Evolutionary conservation across 2,888 invertebrate species (phyloP).

Genomic region (Calameuta filiformis): DNA sequence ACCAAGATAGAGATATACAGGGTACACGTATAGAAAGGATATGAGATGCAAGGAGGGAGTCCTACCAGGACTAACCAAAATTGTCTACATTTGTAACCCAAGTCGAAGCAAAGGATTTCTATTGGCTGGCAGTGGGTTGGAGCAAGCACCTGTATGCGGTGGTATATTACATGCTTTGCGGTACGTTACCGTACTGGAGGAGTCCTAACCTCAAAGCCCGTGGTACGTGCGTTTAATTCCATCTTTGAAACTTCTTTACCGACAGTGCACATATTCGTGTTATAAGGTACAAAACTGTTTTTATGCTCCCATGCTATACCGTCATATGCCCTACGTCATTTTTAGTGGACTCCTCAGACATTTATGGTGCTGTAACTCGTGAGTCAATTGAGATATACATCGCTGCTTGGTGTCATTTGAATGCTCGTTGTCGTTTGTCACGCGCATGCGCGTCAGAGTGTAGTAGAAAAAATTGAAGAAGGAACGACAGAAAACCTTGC

Average conservation of each 20-base stretch:
- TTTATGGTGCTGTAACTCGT: background rate
- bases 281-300: background rate
- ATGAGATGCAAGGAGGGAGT: background rate
- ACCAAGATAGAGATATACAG: conserved; percentile 16
- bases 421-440: background rate
- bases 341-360: background rate
- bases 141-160: background rate
- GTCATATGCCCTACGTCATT: background rate
- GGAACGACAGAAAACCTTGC: background rate
- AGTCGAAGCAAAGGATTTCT: conserved; percentile 49
- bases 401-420: background rate
- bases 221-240: background rate
- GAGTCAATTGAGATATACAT: background rate
- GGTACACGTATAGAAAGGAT: background rate
- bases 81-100: conserved; percentile 48
- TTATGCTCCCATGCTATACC: background rate
- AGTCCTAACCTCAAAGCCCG: conserved; percentile 3
- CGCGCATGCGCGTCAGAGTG: background rate
- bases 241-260: background rate
- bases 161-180: conserved; percentile 23
- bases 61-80: background rate
- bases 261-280: background rate
- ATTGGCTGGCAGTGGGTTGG: background rate
- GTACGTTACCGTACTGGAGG: conserved; percentile 15
- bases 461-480: background rate